Evolutionary conservation across 2,113 vertebrate species (phyloP), one percentile per base, ranked within the genome.

Genomic region (Protobothrops flavoviridis): DNA sequence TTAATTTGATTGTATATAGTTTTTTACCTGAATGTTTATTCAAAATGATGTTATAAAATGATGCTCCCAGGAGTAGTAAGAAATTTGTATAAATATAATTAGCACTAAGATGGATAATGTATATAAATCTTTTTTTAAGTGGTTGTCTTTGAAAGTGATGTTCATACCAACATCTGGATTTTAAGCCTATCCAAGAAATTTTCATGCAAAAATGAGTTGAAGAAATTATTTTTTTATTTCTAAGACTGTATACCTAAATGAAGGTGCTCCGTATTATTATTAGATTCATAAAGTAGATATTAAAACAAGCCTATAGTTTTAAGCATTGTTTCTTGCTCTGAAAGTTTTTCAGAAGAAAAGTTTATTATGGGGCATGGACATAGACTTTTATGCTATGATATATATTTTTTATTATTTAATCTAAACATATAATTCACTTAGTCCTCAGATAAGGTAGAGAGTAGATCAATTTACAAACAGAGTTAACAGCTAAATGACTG

Each of bases 61-160:
- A 69, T 69, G 64, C 13, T 69, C 85, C 85, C 91, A 88, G 43
- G 45, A 48, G 53, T 85, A 50, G 59, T 61, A 61, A 93, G 91
- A 85, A 88, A 94, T 94, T 94, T 48, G 53, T 64, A 74, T 92
- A 88, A 64, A 74, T 94, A 90, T 94, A 88, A 93, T 90, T 94
- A 85, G 64, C 26, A 88, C 55, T 85, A 92, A 85, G 61, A 93
- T 52, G 11, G 91, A 90, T n/a, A 88, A 57, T 64, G 50, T 87
- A 13, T 26, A 15, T 1, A 89, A 59, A n/a, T 92, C 43, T n/a
- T 89, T 17, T 90, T 87, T 11, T 26, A 11, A 15, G 5, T 0
- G 0, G 8, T 29, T 81, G 26, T 15, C 61, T 89, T 45, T 53
- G 33, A 74, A 52, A 81, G 17, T 56, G 87, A 26, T 81, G 50